Conservation (phyloP, 2,888 invertebrate genomes). For the Andrena trimmerana region DNA sequence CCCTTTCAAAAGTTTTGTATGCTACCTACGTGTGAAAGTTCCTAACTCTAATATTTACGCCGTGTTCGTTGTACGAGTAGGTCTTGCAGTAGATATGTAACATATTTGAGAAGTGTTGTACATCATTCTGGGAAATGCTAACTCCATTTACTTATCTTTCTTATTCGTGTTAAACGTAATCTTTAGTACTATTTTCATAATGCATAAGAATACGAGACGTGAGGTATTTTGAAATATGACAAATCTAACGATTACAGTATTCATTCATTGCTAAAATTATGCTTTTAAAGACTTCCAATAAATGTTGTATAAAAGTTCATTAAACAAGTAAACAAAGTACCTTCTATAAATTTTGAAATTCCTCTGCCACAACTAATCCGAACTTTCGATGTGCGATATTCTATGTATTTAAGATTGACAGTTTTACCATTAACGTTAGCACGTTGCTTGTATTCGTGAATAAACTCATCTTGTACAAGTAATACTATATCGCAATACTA, state of each 20-base stretch:
- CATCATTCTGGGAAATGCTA: constrained; percentile 28
- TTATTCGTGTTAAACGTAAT: constrained; percentile 36
- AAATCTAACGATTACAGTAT: constrained; percentile 8
- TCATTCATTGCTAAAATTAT: constrained; percentile 22
- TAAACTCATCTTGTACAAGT: constrained; percentile 27
- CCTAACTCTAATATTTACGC: constrained; percentile 60
- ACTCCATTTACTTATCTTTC: constrained; percentile 43
- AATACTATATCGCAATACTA: constrained; percentile 42
- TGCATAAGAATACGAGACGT: constrained; percentile 32
- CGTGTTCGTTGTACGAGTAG: constrained; percentile 48
- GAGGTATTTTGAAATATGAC: constrained; percentile 5
- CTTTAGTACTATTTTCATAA: constrained; percentile 48
- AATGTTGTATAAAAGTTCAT: constrained; percentile 24
- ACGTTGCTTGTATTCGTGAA: constrained; percentile 27
- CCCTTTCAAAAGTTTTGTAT: constrained; percentile 35
- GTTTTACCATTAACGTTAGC: constrained; percentile 28
- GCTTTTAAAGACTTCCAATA: constrained; percentile 6
- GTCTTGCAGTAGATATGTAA: constrained; percentile 23
- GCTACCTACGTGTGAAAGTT: constrained; percentile 54
- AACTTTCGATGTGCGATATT: constrained; percentile 37
- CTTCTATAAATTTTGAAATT: constrained; percentile 15
- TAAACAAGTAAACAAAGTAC: constrained; percentile 3
- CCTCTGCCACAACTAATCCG: constrained; percentile 9
- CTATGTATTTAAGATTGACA: constrained; percentile 36
- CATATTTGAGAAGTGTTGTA: constrained; percentile 36